Conservation (phyloP, 2,797 vertebrate species). For the Eurystomus glaucurus region DNA sequence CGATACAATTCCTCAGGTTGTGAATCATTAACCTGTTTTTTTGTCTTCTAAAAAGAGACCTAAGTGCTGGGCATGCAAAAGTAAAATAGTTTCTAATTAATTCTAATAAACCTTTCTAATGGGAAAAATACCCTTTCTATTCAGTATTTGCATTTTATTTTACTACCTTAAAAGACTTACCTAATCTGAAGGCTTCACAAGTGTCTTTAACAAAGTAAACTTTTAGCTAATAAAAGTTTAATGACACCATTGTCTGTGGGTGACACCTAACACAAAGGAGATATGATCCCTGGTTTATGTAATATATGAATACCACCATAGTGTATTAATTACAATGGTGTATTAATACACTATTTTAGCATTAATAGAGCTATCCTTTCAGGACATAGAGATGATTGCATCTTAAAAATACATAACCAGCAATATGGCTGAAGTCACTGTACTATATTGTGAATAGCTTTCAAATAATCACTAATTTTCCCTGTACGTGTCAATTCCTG, state of each 20-base stretch:
- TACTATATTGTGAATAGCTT: neutral
- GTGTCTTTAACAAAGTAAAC: slow-evolving; percentile 22
- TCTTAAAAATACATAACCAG: neutral
- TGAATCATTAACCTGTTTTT: slow-evolving; percentile 60
- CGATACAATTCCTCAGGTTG: neutral
- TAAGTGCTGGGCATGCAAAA: neutral
- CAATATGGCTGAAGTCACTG: neutral
- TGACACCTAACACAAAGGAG: neutral
- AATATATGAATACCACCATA: neutral
- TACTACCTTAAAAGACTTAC: neutral
- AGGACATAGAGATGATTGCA: neutral
- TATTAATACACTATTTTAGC: neutral
- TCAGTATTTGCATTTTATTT: neutral
- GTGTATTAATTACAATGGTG: neutral
- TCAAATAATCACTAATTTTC: neutral
- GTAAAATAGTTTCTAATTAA: neutral
- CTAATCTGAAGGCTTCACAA: neutral
- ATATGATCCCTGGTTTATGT: neutral
- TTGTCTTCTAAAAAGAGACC: slow-evolving; percentile 18
- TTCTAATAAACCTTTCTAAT: neutral
- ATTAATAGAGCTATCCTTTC: neutral
- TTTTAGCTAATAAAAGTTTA: slow-evolving; percentile 2
- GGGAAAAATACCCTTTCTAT: neutral
- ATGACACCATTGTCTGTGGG: neutral
- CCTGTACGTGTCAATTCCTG: neutral